A percentile compares a stretch with the other conserved stretches of the same genome.
Evolutionary conservation across 2,888 invertebrate genomes (phyloP).

Genomic region (Melieria crassipennis): DNA sequence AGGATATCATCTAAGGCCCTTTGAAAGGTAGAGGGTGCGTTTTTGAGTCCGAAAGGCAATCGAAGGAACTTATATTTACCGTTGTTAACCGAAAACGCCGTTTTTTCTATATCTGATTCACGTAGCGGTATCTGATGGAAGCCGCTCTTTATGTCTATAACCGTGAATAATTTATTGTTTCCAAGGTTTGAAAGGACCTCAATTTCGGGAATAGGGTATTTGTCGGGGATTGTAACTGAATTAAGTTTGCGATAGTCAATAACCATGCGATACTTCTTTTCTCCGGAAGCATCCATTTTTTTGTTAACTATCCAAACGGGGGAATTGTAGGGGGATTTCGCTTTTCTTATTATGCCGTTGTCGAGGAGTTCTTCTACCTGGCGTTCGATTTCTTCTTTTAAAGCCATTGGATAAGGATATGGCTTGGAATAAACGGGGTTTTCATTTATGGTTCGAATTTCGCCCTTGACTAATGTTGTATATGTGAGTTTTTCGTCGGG

Average conservation of each 20-base stretch:
- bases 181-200: slow-evolving; percentile 14
- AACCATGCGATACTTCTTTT: slow-evolving; percentile 30
- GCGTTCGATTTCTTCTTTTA: slow-evolving; percentile 18
- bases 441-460: neutral
- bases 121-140: neutral
- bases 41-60: too few relatives aligned
- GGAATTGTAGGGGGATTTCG: slow-evolving; percentile 25
- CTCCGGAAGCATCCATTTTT: slow-evolving; percentile 16
- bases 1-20: neutral
- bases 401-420: slow-evolving; percentile 14
- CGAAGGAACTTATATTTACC: too few relatives aligned
- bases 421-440: neutral
- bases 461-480: neutral
- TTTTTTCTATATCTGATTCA: neutral
- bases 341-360: slow-evolving; percentile 24
- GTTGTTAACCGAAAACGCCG: neutral
- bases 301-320: slow-evolving; percentile 23
- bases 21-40: too few relatives aligned
- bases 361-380: slow-evolving; percentile 14
- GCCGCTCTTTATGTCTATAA: neutral
- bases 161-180: neutral
- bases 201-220: slow-evolving; percentile 34
- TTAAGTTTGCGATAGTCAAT: slow-evolving; percentile 25
- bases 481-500: neutral
- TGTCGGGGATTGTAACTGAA: slow-evolving; percentile 28